Base-by-base conservation (phyloP, 2,113 vertebrate species). In the Antennarius striatus region DNA sequence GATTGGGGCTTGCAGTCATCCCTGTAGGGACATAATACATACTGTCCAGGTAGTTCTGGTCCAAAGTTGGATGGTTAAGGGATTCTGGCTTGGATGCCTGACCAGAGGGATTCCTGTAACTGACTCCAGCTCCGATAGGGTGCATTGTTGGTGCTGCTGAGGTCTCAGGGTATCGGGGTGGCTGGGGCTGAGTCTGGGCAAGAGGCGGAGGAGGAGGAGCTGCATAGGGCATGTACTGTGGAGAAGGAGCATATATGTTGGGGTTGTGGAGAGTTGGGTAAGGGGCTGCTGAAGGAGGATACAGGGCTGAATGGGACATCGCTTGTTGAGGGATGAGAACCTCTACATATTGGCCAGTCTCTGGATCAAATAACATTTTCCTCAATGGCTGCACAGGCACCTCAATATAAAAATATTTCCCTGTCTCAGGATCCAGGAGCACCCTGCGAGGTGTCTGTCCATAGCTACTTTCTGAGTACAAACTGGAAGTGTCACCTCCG, bases 261-360 rank as follows among this genome's bases (percentile, higher is more conserved):
- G 90, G 88, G 72, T 84, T 90, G 72, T 91, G 88, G 32, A 92
- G 74, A 56, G 93, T 83, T 48, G 90, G 82, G 68, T 91, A 93
- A 0, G 96, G 91, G 22, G 92, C 92, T 75, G 93, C 91, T 28
- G 94, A 79, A 40, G 94, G 81, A 63, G 94, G 92, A 76, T 94
- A 98, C 72, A 96, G 61, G 5, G 92, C 92, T 0, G 93, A 65
- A 6, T 94, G 93, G 0, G 93, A 91, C 60, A 92, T 82, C 5
- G 94, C 85, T 43, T 94, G 93, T 0, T 96, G 93, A 0, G 95
- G 95, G 77, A 96, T 93, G 50, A 98, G 91, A 56, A 98, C 96
- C 80, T 98, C 97, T 70, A 98, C 92, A 53, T 98, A 98, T 73
- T 97, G 96, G 58, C 96, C 95, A 0, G 94, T 96, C 85, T 98